Conservation (phyloP, 2,888 invertebrate species). For the Muschampia plurimacula region DNA sequence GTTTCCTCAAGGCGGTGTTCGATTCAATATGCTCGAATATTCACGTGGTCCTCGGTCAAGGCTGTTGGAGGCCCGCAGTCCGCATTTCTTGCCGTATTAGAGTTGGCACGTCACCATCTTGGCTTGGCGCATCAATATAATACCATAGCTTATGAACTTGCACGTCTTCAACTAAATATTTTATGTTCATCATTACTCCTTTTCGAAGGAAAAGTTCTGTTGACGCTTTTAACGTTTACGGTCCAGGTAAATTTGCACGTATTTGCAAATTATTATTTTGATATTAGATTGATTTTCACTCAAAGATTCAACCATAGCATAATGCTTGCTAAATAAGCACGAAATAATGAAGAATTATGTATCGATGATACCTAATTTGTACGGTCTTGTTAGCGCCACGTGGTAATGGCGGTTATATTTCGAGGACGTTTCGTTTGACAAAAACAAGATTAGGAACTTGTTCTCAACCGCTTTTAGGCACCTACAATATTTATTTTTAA, state of each 20-base stretch:
- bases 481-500: conserved; percentile 1
- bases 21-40: conserved; percentile 33
- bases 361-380: conserved; percentile 58
- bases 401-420: conserved; percentile 68
- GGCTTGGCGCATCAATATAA: conserved; percentile 47
- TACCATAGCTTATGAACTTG: neutral
- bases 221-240: too few relatives aligned
- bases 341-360: neutral
- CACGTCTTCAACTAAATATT: neutral
- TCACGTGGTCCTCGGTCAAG: conserved; percentile 70
- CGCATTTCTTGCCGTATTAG: conserved; percentile 47
- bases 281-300: neutral
- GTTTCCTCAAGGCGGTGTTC: neutral
- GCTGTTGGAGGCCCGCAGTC: conserved; percentile 76
- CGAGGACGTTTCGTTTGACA: conserved; percentile 69
- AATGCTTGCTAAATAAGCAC: conserved; percentile 8
- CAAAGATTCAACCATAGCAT: neutral
- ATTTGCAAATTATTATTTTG: too few relatives aligned
- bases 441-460: conserved; percentile 72
- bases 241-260: too few relatives aligned
- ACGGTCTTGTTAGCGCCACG: conserved; percentile 65
- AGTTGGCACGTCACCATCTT: conserved; percentile 72
- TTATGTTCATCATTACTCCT: neutral
- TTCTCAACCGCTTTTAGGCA: conserved; percentile 54
- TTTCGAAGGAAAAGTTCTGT: too few relatives aligned